Percentiles rank a stretch among this genome's conserved stretches.
Evolutionary conservation across 23 tunicate species (phyloP).

Genomic region (Ciona savignyi): DNA sequence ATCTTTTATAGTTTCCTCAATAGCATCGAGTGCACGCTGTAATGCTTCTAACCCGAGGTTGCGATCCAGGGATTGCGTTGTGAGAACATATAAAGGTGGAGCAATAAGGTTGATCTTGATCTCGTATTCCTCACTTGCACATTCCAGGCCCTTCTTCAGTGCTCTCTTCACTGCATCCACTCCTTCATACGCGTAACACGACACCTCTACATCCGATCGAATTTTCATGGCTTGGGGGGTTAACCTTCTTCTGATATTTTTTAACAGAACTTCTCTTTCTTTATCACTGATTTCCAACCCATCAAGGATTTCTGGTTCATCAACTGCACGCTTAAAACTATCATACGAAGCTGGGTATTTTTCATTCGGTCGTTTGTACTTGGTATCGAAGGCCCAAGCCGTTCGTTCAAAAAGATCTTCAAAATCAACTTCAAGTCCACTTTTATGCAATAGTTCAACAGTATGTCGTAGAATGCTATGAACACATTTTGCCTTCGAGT

Average conservation of each 20-base stretch:
- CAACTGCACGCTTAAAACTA: slow-evolving; percentile 78
- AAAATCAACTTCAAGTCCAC: slow-evolving; percentile 57
- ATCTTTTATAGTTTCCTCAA: slow-evolving; percentile 54
- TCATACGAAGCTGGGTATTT: slow-evolving; percentile 82
- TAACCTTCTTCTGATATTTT: slow-evolving; percentile 77
- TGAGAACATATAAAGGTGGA: slow-evolving; percentile 87
- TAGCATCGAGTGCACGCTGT: slow-evolving; percentile 47
- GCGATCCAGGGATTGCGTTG: slow-evolving; percentile 86
- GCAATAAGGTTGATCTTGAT: slow-evolving; percentile 96
- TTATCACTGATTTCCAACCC: slow-evolving; percentile 51
- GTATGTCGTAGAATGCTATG: slow-evolving; percentile 89
- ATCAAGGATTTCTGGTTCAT: slow-evolving; percentile 72
- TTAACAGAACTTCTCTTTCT: slow-evolving; percentile 54
- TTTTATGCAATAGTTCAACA: slow-evolving; percentile 74
- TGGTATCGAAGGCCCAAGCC: slow-evolving; percentile 82
- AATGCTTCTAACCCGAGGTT: slow-evolving; percentile 63
- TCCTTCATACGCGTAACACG: slow-evolving; percentile 96
- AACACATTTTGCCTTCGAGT: slow-evolving; percentile 96
- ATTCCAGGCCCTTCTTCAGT: slow-evolving; percentile 71
- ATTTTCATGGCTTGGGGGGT: slow-evolving; percentile 98
- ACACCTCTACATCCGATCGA: slow-evolving; percentile 91
- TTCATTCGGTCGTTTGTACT: slow-evolving; percentile 73
- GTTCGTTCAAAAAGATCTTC: slow-evolving; percentile 85
- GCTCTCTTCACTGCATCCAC: slow-evolving; percentile 97
- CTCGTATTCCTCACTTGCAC: slow-evolving; percentile 82